Evolutionary conservation across 2,888 invertebrate genomes (phyloP).

Genomic region (Chrysopilus asiliformis): DNA sequence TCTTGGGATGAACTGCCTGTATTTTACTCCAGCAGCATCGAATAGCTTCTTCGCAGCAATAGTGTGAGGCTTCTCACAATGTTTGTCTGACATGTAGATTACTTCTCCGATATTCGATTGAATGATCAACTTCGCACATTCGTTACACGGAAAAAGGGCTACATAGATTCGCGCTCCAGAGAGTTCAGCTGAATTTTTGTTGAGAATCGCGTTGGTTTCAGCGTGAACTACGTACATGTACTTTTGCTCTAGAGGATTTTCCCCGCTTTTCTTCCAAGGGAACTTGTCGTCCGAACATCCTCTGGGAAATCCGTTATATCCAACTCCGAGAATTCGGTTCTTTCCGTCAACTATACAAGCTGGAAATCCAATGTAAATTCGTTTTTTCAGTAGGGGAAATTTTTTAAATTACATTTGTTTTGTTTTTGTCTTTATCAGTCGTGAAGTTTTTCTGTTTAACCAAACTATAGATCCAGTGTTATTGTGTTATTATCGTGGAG

Average conservation of each 20-base stretch:
- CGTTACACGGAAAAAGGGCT: constrained; percentile 90
- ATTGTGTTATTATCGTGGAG: too few relatives aligned
- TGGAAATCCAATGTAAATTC: constrained; percentile 43
- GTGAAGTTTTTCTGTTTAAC: too few relatives aligned
- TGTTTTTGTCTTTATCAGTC: too few relatives aligned
- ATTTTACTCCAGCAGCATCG: constrained; percentile 57
- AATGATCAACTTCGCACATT: constrained; percentile 93
- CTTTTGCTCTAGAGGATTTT: constrained; percentile 56
- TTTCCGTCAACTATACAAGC: constrained; percentile 82
- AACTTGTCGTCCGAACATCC: constrained; percentile 80
- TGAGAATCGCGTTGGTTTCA: constrained; percentile 92
- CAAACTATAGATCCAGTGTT: too few relatives aligned
- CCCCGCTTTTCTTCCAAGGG: constrained; percentile 64
- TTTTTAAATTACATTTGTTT: neutral
- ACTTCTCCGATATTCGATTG: constrained; percentile 78
- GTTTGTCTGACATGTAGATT: constrained; percentile 71
- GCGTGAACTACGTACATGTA: constrained; percentile 92
- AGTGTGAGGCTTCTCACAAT: constrained; percentile 50
- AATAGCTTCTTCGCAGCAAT: constrained; percentile 73
- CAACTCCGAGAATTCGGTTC: constrained; percentile 81
- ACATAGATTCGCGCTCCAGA: constrained; percentile 75
- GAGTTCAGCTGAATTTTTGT: constrained; percentile 69
- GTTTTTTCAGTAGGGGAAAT: neutral
- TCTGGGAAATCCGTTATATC: constrained; percentile 94
- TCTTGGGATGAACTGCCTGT: constrained; percentile 51